Evolutionary conservation across 2,113 vertebrate genomes (phyloP).

Genomic region (Lycaon pictus): DNA sequence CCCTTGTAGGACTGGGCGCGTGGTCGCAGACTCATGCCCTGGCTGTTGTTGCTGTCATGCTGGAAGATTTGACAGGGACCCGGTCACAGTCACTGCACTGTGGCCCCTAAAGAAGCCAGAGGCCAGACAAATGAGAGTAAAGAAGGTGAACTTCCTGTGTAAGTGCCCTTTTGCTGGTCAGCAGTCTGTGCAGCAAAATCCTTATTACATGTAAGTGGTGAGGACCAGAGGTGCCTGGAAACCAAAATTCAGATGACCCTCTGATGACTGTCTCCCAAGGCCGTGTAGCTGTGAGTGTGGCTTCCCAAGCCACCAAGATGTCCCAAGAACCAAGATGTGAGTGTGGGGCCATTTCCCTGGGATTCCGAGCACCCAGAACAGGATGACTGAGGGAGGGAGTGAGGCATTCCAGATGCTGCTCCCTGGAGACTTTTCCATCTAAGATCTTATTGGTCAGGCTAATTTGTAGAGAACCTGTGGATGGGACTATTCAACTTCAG

Average conservation of each 20-base stretch:
- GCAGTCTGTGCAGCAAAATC: neutral
- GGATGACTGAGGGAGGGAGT: neutral
- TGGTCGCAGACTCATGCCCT: neutral
- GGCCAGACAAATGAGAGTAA: neutral
- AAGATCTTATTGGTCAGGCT: neutral
- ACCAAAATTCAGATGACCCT: neutral
- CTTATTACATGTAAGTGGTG: neutral
- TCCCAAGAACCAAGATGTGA: neutral
- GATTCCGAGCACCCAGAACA: neutral
- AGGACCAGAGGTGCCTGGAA: neutral
- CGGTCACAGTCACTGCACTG: neutral
- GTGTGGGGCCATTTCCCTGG: neutral
- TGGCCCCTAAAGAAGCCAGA: neutral
- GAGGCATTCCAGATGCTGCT: neutral
- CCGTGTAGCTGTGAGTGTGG: neutral
- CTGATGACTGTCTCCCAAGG: neutral
- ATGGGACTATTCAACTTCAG: neutral
- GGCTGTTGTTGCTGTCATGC: neutral
- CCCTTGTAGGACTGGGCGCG: rapidly evolving
- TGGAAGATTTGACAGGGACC: neutral
- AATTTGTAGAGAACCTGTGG: neutral
- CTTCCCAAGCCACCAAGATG: neutral
- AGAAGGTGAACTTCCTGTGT: neutral
- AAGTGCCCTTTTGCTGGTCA: neutral
- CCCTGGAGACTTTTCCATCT: neutral